phyloP scores from a whole-genome alignment of 2,888 invertebrate species.

The Cerceris rybyensis region DNA sequence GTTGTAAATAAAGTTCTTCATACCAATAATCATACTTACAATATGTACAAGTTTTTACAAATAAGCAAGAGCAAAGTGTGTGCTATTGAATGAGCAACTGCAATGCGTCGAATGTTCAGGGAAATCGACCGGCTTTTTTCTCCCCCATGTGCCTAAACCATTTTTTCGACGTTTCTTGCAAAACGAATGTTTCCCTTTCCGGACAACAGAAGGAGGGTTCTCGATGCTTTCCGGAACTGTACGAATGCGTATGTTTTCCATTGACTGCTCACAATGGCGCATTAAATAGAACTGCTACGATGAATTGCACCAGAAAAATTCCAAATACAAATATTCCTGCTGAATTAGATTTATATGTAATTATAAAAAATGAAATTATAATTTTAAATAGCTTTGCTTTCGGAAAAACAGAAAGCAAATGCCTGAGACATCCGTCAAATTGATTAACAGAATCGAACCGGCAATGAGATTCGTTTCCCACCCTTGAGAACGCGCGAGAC shows the following conservation, averaged over 20 bases:
- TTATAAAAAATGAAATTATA: no score
- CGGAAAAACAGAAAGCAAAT: neutral
- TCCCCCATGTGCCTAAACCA: neutral
- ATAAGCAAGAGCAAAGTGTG: no score
- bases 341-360: no score
- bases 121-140: neutral
- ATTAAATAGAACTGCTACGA: neutral
- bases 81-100: neutral
- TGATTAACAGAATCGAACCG: conserved; percentile 60
- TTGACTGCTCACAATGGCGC: neutral
- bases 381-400: neutral
- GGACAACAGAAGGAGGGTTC: conserved; percentile 55
- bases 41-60: no score
- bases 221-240: conserved; percentile 42
- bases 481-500: conserved; percentile 67
- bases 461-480: conserved; percentile 52
- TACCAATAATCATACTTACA: no score
- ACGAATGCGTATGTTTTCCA: conserved; percentile 32
- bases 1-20: no score
- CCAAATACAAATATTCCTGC: no score
- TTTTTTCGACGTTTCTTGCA: conserved; percentile 42
- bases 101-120: conserved; percentile 16
- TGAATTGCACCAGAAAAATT: neutral
- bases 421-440: conserved; percentile 41
- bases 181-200: conserved; percentile 72